Evolutionary conservation across 2,797 vertebrate species (phyloP), one percentile per base, ranked within the genome.

Genomic region (Ispidina picta): DNA sequence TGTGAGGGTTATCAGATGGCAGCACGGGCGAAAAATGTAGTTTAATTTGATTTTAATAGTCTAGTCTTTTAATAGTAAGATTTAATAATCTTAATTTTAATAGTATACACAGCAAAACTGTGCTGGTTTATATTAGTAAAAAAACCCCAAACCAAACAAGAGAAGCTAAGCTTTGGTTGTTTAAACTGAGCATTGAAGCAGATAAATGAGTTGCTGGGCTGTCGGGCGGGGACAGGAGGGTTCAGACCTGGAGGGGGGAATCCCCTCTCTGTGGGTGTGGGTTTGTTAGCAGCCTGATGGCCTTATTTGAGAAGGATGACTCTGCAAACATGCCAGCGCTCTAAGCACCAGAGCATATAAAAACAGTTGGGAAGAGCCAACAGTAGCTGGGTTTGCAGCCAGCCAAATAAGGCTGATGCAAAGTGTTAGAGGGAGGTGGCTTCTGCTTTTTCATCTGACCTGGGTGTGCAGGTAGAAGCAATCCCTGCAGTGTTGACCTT

Each of bases 291-390:
- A 65, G 74, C 51, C 58, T 35, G 29, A 62, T 65, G 86, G 79
- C 94, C 94, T 95, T 96, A 79, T 96, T 95, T 95, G 94, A 95
- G 81, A 86, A 92, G 72, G 88, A 52, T n/a, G 11, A 55, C 55
- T 92, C 76, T 85, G 84, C 84, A 92, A 96, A 92, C 92, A 87
- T 94, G 80, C 86, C 84, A 92, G 78, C 80, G 82, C 43, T 71
- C 75, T 93, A 83, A 93, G 88, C 8, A 3, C 77, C 22, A 39
- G 81, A 74, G 26, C 46, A 29, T 88, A 49, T 68, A 90, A 94
- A 95, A 94, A 94, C 94, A 91, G 85, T 80, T 44, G 59, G 85
- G 63, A 89, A 95, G 62, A 88, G 64, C 79, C 92, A 86, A 84
- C 88, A 77, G 86, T 79, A 88, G 92, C 83, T 90, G 86, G 59